Base-by-base conservation (phyloP, 2,888 invertebrate species). In the Lasioglossum villosulum region DNA sequence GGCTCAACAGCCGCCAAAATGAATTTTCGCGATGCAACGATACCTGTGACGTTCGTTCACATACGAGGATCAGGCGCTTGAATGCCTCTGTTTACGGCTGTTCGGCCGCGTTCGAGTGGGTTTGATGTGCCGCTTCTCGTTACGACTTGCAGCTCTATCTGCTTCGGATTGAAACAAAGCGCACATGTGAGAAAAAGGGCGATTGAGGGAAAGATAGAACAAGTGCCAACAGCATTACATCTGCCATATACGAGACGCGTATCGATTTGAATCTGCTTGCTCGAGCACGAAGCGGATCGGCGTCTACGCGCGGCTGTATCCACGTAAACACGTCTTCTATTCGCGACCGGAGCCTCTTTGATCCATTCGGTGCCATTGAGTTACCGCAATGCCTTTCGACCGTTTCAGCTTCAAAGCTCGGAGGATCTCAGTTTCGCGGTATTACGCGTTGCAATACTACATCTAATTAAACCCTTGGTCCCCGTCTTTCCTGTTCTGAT, bases 361-460 rank as follows among this genome's bases (percentile, higher is more conserved):
- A 88, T 88, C 84, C 88, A 86, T 78, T 27, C 72, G 82, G 75
- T 71, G 84, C 82, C 83, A 88, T 88, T 83, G 88, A 88, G 78
- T 86, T 78, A 86, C 72, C 78, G 56, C 75, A 80, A 86, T 84
- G 80, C 88, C 86, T 88, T 88, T 88, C 88, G 82, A 84, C 81
- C 79, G 74, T 66, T 45, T 19, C 37, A 73, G 80, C 80, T 83
- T 86, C 83, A 86, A 86, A 88, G 82, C 80, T 34, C 56, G 81
- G 77, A 88, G 81, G 78, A 82, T 88, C 84, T 80, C 82, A 56
- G 78, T 77, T 80, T 82, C 80, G 84, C 52, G 77, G 27, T 10
- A 77, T 88, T 82, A 75, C 77, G 80, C 68, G 80, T 88, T 84
- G 63, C 74, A 48, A 77, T 56, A 45, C 56, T 82, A 73, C 75